Base-by-base conservation (phyloP, 2,113 vertebrate genomes). In the Cepphus grylle region DNA sequence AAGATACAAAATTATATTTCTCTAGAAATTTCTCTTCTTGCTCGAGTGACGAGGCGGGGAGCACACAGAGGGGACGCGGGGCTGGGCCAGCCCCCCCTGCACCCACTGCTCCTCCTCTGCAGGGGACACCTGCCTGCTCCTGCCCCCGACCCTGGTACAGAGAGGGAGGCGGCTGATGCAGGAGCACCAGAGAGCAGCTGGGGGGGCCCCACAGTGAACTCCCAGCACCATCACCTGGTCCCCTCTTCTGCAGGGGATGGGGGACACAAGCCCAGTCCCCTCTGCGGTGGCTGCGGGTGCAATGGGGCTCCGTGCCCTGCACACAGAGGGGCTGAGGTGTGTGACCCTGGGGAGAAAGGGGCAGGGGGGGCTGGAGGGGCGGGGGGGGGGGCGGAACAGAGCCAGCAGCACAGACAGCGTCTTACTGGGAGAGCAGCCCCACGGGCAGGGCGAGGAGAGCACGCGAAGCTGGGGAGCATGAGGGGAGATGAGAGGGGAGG, bases 1-100 rank as follows among this genome's bases (percentile, higher is more conserved):
- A 98, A 98, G 98, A 99, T 99, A 99, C 99, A 99, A 99, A 99
- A 99, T 98, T 98, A 98, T 97, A 98, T 97, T 98, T 98, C 99
- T 99, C 99, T 99, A 98, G 97, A 98, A 98, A 98, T 97, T 92
- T 97, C 66, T 98, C 82, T 97, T 95, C 90, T 96, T 96, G 95
- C 72, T 95, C 2, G 0, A 94, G 79, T 88, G 82, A 97, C 5
- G 8, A 85, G 87, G 84, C 5, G 9, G 82, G 93, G 89, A 90
- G 42, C 86, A 91, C 84, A 85, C 27, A 11, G 71, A 76, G 36
- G 45, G 86, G 42, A 50, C 21, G 8, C 17, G 53, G 79, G 86
- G n/a, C 67, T 67, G 58, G 80, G 49, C 58, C 45, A 69, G 36
- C 26, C 38, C 62, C 29, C 73, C 86, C 34, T 65, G 49, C 49